Evolutionary conservation across 2,888 invertebrate species (phyloP).

Genomic region (Rotaria sp.): DNA sequence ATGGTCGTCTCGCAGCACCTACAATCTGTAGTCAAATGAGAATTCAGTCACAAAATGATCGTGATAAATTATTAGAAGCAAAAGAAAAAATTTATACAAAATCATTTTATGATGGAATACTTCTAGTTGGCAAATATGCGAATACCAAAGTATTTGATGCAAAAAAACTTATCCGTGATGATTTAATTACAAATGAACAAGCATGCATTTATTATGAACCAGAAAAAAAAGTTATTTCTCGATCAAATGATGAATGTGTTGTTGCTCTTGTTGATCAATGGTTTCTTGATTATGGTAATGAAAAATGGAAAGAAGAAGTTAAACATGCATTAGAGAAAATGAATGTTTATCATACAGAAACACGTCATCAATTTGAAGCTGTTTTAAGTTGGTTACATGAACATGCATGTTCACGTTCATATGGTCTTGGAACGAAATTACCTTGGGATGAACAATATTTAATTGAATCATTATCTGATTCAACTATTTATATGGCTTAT

Average conservation of each 20-base stretch:
- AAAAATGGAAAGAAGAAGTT: slow-evolving; percentile 73
- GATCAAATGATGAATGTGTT: slow-evolving; percentile 92
- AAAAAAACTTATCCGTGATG: slow-evolving; percentile 77
- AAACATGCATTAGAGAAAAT: slow-evolving; percentile 66
- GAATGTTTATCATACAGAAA: slow-evolving; percentile 88
- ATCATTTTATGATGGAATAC: slow-evolving; percentile 74
- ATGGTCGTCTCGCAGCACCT: slow-evolving; percentile 77
- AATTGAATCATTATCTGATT: slow-evolving; percentile 96
- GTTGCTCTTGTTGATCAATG: slow-evolving; percentile 97
- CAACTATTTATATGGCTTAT: slow-evolving; percentile 95
- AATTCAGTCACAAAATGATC: slow-evolving; percentile 94
- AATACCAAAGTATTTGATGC: slow-evolving; percentile 88
- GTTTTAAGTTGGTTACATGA: slow-evolving; percentile 93
- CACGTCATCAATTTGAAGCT: slow-evolving; percentile 76
- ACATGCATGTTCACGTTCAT: slow-evolving; percentile 92
- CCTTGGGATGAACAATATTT: slow-evolving; percentile 96
- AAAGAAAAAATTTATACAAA: slow-evolving; percentile 91
- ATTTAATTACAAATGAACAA: slow-evolving; percentile 61
- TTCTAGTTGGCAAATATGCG: slow-evolving; percentile 77
- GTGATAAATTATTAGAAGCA: slow-evolving; percentile 81
- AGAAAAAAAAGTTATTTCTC: slow-evolving; percentile 64
- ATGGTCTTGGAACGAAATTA: slow-evolving; percentile 85
- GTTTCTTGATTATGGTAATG: slow-evolving; percentile 89
- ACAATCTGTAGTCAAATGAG: slow-evolving; percentile 77
- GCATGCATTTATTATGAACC: slow-evolving; percentile 55